These are phyloP conservation scores for Pristionchus entomophagus DNA, from an alignment of 2,888 invertebrate genomes.

Conservation along the genomic window DNA sequence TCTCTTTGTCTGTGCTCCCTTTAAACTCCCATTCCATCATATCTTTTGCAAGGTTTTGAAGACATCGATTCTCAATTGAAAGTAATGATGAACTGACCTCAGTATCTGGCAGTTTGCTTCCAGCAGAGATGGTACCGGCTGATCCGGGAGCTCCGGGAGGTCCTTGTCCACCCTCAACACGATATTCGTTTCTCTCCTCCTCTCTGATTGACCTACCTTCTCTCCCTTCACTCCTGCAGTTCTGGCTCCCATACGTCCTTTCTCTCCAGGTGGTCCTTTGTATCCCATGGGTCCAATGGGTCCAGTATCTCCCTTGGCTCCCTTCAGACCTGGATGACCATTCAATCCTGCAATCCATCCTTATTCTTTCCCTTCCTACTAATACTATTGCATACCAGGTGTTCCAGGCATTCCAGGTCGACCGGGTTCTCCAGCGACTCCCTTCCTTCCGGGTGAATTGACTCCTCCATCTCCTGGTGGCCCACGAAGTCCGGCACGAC, in stretches of 20 bases:
- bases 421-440: constrained; percentile 61
- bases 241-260: constrained; percentile 71
- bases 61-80: neutral
- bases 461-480: constrained; percentile 76
- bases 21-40: too few species aligned
- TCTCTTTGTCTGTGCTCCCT: too few species aligned
- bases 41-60: neutral
- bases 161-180: constrained; percentile 50
- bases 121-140: constrained; percentile 70
- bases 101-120: constrained; percentile 69
- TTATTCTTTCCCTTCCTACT: constrained; percentile 63
- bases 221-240: constrained; percentile 74
- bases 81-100: constrained; percentile 57
- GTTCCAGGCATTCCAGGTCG: constrained; percentile 71
- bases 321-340: constrained; percentile 67
- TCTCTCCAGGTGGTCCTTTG: constrained; percentile 70
- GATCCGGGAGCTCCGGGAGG: constrained; percentile 70
- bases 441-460: constrained; percentile 76
- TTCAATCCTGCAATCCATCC: neutral
- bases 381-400: too few species aligned
- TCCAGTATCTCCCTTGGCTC: constrained; percentile 69
- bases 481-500: constrained; percentile 70
- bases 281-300: constrained; percentile 71
- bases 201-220: constrained; percentile 59
- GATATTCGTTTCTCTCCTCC: neutral